These are phyloP conservation scores for Agrilus planipennis DNA, from an alignment of 1,140 invertebrate species.

Conservation along the genomic window DNA sequence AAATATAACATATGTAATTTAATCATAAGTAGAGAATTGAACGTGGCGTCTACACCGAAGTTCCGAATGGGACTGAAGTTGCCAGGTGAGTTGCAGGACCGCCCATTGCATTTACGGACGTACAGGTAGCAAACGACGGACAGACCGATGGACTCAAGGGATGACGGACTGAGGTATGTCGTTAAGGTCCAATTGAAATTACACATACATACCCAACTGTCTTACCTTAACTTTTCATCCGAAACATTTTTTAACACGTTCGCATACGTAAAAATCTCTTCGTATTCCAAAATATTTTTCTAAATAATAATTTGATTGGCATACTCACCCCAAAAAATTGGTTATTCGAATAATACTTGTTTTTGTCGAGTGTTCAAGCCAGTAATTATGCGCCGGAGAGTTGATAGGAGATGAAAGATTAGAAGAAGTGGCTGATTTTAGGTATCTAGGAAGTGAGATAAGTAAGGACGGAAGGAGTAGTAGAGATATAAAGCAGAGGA, in stretches of 20 bases:
- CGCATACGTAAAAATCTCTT: not conserved
- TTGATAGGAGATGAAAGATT: too few relatives aligned
- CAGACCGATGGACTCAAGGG: constrained; percentile 1
- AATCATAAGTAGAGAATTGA: constrained; percentile 6
- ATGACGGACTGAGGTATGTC: not conserved
- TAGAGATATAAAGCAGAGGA: too few relatives aligned
- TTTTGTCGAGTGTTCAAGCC: too few relatives aligned
- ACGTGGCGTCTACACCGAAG: constrained; percentile 8
- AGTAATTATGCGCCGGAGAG: too few relatives aligned
- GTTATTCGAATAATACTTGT: too few relatives aligned
- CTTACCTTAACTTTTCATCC: not conserved
- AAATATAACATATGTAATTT: too few relatives aligned
- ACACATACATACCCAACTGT: not conserved
- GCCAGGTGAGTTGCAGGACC: constrained; percentile 13
- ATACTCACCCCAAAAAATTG: too few relatives aligned
- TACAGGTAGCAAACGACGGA: constrained; percentile 15
- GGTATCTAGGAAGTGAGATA: too few relatives aligned
- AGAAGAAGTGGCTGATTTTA: too few relatives aligned
- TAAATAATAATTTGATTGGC: too few relatives aligned
- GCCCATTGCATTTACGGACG: constrained; percentile 9
- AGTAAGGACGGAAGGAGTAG: too few relatives aligned
- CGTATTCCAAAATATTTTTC: not conserved
- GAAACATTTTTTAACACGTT: not conserved
- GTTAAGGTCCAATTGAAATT: not conserved
- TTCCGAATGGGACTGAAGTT: constrained; percentile 14